Evolutionary conservation across 2,113 vertebrate species (phyloP), one percentile per base, ranked within the genome.

Genomic region (Cromileptes altivelis): DNA sequence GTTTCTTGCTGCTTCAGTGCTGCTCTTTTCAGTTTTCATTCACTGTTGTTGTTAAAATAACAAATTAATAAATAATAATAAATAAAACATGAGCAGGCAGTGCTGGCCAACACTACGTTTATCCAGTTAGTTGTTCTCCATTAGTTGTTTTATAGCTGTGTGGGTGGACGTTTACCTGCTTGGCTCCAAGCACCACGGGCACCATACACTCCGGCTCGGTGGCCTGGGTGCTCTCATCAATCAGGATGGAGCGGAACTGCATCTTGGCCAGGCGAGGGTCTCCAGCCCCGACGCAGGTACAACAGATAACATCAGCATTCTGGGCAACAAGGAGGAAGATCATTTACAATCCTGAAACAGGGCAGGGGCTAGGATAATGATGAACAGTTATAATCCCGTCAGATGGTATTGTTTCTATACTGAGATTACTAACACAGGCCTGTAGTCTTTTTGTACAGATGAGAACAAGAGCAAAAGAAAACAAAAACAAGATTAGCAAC

Each of bases 171-270:
- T 65, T 8, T 84, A 99, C 98, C 97, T 99, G 98, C 73, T 99
- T 99, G 58, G 98, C 98, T 63, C 98, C 98, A 2, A 99, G 95
- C 3, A 99, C 98, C 23, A 99, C 98, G 0, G 98, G 98, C 56
- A 99, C 98, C 98, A 99, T 99, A 85, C 98, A 99, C 91, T 99
- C 98, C 0, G 98, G 98, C 88, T 99, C 98, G 0, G 98, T 99
- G 80, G 98, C 98, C 94, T 99, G 98, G 0, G 98, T 99, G 94
- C 98, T 99, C 74, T 99, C 98, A 4, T 99, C 98, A 0, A 99
- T 99, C 49, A 99, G 92, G 83, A 99, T 99, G 91, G 98, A 99
- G 45, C 98, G 98, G 89, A 99, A 99, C 89, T 99, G 98, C 98
- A 99, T 99, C 89, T 99, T 99, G 56, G 98, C 98, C 15, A 99